Percentiles rank a stretch among this genome's conserved stretches.
Evolutionary conservation across 2,113 vertebrate species (phyloP).

Genomic region (Poicephalus gulielmi): DNA sequence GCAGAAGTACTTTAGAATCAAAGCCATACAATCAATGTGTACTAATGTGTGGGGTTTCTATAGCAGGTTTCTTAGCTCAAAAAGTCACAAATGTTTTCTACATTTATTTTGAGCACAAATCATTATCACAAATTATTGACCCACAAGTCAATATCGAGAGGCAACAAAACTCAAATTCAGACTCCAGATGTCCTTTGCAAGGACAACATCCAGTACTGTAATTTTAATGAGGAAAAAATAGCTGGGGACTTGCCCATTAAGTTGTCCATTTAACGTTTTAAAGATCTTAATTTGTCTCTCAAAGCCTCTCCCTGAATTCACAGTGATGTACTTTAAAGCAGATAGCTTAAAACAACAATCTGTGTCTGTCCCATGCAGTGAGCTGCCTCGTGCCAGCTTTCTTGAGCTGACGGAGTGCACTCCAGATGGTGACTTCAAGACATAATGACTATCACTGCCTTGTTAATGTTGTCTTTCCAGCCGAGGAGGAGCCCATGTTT

Average conservation of each 20-base stretch:
- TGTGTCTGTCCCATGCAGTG: accelerated
- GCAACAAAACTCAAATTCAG: background rate
- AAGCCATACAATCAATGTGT: background rate
- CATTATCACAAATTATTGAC: background rate
- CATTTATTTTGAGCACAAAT: background rate
- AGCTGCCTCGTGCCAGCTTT: background rate
- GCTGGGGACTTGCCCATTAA: background rate
- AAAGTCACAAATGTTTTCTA: background rate
- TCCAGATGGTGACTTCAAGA: background rate
- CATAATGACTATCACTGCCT: background rate
- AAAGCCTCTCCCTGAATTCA: background rate
- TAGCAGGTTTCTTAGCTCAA: background rate
- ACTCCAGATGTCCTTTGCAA: background rate
- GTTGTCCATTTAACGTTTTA: background rate
- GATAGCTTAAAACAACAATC: background rate
- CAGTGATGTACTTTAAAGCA: background rate
- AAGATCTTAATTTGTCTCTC: background rate
- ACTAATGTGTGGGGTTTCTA: background rate
- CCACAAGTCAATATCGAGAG: background rate
- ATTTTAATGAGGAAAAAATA: background rate
- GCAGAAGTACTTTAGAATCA: background rate
- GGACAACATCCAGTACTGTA: background rate
- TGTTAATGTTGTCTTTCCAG: background rate
- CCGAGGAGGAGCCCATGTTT: background rate
- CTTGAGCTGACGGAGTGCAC: accelerated